Percentiles rank a stretch among this genome's conserved stretches.
Conservation (phyloP, 2,113 vertebrate species). For the Neopipo cinnamomea region DNA sequence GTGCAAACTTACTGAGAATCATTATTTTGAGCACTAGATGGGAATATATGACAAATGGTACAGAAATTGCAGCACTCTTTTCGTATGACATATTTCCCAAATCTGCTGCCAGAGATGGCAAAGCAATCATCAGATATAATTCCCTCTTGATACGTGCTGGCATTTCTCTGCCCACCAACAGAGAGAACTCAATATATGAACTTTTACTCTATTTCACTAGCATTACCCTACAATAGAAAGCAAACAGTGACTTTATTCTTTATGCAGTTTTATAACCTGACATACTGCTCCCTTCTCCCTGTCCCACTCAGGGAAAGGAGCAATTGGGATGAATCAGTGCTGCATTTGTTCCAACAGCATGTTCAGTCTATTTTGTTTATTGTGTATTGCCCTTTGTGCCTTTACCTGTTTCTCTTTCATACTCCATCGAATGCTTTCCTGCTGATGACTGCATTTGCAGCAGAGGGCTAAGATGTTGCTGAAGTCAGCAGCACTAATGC, state of each 20-base stretch:
- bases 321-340: neutral
- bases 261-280: neutral
- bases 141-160: neutral
- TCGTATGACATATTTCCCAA: neutral
- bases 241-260: neutral
- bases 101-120: neutral
- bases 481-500: constrained; percentile 57
- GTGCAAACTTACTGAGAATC: neutral
- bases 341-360: neutral
- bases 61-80: neutral
- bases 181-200: neutral
- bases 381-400: neutral
- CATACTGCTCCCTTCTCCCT: neutral
- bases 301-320: neutral
- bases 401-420: neutral
- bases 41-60: neutral
- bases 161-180: neutral
- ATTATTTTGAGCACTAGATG: neutral
- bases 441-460: constrained; percentile 39
- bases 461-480: constrained; percentile 50
- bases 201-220: neutral
- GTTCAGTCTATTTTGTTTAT: neutral
- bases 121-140: neutral
- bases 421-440: neutral
- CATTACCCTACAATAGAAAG: neutral